Evolutionary conservation across 23 tunicate genomes (phyloP).

Genomic region (Phallusia fumigata): DNA sequence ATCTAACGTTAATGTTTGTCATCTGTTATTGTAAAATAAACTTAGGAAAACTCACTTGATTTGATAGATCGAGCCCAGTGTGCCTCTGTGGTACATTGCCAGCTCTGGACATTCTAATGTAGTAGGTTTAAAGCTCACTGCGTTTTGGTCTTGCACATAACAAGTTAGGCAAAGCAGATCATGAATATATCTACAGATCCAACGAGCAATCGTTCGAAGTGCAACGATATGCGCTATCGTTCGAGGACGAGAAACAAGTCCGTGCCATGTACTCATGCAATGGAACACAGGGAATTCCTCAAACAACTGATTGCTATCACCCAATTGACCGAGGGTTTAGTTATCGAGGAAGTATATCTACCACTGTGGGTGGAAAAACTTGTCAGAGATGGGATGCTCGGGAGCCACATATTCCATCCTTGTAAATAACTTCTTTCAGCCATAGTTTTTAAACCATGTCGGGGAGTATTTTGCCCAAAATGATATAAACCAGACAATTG

Average conservation of each 20-base stretch:
- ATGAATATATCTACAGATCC: background rate
- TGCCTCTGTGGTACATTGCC: no score
- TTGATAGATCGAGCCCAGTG: no score
- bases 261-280: background rate
- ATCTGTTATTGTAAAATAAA: no score
- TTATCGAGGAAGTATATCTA: constrained; percentile 21
- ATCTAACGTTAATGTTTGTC: no score
- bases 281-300: background rate
- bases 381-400: constrained; percentile 31
- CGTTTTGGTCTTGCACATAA: no score
- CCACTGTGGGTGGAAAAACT: constrained; percentile 9
- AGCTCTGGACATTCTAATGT: no score
- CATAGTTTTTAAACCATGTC: no score
- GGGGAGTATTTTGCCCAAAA: no score
- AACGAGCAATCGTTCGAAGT: background rate
- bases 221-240: background rate
- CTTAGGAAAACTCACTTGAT: no score
- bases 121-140: no score
- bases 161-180: no score
- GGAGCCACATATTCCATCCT: constrained; percentile 19
- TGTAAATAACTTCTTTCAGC: background rate
- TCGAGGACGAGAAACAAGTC: background rate
- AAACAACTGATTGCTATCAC: constrained; percentile 27
- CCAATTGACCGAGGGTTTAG: constrained; percentile 31
- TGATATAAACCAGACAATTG: no score